A percentile compares a stretch with the other conserved stretches of the same genome.
Conservation (phyloP, 1,140 invertebrate species). For the Brachionus manjavacas region DNA sequence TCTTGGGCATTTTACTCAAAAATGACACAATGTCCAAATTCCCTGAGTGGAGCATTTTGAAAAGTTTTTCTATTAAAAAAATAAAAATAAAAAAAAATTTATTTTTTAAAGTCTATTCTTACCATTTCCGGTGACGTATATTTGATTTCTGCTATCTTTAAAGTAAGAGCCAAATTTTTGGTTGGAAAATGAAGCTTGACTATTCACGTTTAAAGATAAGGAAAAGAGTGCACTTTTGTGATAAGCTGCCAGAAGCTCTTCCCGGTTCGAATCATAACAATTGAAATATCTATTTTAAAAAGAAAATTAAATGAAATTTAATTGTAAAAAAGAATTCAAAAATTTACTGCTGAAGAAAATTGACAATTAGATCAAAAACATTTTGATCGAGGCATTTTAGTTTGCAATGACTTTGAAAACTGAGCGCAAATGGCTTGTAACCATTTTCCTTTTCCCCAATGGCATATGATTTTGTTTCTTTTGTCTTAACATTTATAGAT, state of each 20-base stretch:
- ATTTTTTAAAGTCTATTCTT: neutral
- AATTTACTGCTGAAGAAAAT: conserved; percentile 8
- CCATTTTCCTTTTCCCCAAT: conserved; percentile 20
- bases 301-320: neutral
- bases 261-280: conserved; percentile 15
- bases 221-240: conserved; percentile 33
- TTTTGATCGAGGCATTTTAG: neutral
- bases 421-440: neutral
- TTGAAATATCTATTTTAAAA: neutral
- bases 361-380: conserved; percentile 13
- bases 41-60: conserved; percentile 22
- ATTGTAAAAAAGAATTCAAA: neutral
- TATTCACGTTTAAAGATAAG: conserved; percentile 3
- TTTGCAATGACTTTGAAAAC: neutral
- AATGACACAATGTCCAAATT: conserved; percentile 29
- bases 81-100: neutral
- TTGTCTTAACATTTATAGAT: neutral
- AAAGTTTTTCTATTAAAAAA: neutral
- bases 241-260: conserved; percentile 20
- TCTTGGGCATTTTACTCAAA: conserved; percentile 18
- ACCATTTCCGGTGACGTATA: conserved; percentile 1
- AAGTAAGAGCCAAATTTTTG: conserved; percentile 40
- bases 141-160: conserved; percentile 34
- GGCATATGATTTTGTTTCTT: neutral
- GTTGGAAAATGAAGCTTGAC: neutral